These are phyloP conservation scores for Crossocerus cetratus DNA, from an alignment of 2,888 invertebrate species.

Conservation along the genomic window DNA sequence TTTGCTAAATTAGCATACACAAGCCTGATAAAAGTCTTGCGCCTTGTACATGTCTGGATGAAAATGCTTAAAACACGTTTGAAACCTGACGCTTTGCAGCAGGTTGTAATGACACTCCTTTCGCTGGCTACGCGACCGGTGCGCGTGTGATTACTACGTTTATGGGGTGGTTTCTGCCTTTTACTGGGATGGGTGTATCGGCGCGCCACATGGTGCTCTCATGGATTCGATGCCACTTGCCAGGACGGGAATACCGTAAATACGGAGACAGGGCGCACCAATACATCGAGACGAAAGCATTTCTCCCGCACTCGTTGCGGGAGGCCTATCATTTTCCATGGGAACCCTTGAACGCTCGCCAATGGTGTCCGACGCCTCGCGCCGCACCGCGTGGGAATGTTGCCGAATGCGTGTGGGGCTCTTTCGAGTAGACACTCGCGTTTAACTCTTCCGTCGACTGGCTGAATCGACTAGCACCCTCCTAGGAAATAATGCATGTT, in stretches of 20 bases:
- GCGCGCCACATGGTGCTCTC: slow-evolving; percentile 22
- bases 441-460: neutral
- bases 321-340: slow-evolving; percentile 64
- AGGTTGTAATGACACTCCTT: neutral
- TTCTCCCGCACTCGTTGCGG: slow-evolving; percentile 50
- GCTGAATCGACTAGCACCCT: neutral
- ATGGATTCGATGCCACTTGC: neutral
- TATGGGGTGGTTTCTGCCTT: neutral
- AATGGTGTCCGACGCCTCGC: slow-evolving; percentile 36
- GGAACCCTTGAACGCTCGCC: slow-evolving; percentile 55
- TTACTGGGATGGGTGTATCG: neutral
- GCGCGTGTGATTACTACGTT: neutral
- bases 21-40: too few relatives aligned
- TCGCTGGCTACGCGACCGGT: neutral
- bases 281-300: slow-evolving; percentile 34
- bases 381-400: slow-evolving; percentile 52
- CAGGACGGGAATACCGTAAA: slow-evolving; percentile 37
- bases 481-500: neutral
- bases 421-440: neutral
- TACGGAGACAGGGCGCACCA: slow-evolving; percentile 50
- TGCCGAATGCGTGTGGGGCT: slow-evolving; percentile 9
- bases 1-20: too few relatives aligned
- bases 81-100: neutral
- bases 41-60: too few relatives aligned
- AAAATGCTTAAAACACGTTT: too few relatives aligned